Conservation (phyloP, 1,140 invertebrate species). For the Drosophila insularis region DNA sequence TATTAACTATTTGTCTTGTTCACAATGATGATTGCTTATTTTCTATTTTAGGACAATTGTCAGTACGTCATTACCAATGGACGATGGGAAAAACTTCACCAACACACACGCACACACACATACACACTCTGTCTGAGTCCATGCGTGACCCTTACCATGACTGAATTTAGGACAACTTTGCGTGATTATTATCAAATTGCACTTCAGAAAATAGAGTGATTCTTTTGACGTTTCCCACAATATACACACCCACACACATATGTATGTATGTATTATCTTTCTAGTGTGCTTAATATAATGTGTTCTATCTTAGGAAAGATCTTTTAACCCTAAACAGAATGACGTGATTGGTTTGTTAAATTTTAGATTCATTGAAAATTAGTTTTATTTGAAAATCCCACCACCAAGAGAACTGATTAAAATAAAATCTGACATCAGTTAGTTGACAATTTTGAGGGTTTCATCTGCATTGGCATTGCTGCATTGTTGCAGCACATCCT, state of each 20-base stretch:
- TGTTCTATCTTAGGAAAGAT: too few relatives aligned
- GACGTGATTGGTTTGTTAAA: not conserved
- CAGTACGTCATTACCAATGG: not conserved
- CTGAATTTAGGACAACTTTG: not conserved
- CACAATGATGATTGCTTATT: not conserved
- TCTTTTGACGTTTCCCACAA: not conserved
- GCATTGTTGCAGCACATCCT: slow-evolving; percentile 55
- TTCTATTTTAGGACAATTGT: not conserved
- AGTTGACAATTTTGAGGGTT: slow-evolving; percentile 1
- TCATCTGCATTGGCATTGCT: slow-evolving; percentile 25
- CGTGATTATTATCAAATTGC: not conserved
- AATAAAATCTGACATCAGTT: not conserved
- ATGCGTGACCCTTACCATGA: not conserved
- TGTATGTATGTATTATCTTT: too few relatives aligned
- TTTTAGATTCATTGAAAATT: slow-evolving; percentile 10
- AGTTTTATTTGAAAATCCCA: not conserved
- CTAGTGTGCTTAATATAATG: too few relatives aligned
- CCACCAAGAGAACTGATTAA: not conserved
- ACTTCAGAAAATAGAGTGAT: not conserved
- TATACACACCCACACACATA: too few relatives aligned
- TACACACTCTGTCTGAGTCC: not conserved
- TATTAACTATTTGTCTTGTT: not conserved
- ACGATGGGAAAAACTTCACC: not conserved
- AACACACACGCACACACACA: too few relatives aligned
- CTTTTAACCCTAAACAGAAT: too few relatives aligned